Conservation (phyloP, 53 echinoderm and acorn worm genomes). For the Henricia sp. region DNA sequence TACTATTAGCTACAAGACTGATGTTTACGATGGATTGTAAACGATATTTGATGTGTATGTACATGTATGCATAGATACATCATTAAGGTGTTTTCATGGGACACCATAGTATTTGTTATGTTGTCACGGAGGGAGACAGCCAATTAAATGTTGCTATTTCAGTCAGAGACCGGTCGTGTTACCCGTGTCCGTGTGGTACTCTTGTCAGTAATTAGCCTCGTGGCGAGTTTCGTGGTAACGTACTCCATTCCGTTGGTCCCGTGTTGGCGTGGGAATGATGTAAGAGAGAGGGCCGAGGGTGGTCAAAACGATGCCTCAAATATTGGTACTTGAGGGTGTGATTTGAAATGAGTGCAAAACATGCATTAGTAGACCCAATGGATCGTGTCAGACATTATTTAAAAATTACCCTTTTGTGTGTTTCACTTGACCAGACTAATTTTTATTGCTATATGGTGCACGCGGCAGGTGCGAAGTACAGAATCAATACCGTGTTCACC, state of each 20-base stretch:
- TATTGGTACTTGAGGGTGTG: slow-evolving; percentile 38
- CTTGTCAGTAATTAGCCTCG: slow-evolving; percentile 8
- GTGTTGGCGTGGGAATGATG: slow-evolving; percentile 26
- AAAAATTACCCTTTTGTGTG: too few species aligned
- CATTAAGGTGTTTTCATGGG: not conserved
- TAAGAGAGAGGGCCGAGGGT: slow-evolving; percentile 19
- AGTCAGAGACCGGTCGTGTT: slow-evolving; percentile 47
- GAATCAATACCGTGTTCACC: too few species aligned
- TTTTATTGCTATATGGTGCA: too few species aligned
- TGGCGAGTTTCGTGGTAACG: not conserved
- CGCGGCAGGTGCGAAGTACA: too few species aligned
- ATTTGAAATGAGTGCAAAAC: not conserved
- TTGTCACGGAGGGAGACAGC: slow-evolving; percentile 10
- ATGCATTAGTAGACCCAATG: too few species aligned
- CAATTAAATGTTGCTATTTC: slow-evolving; percentile 64
- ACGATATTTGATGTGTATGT: slow-evolving; percentile 15
- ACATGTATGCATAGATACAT: slow-evolving; percentile 58
- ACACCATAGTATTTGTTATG: slow-evolving; percentile 22
- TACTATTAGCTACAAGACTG: not conserved
- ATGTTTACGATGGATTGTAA: slow-evolving; percentile 21
- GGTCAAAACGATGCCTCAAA: slow-evolving; percentile 4
- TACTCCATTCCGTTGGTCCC: slow-evolving; percentile 47
- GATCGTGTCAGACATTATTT: too few species aligned
- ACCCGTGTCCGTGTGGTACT: slow-evolving; percentile 11
- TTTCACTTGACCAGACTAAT: too few species aligned